Evolutionary conservation across 1,140 invertebrate genomes (phyloP).

Genomic region (Meteorus sp.): DNA sequence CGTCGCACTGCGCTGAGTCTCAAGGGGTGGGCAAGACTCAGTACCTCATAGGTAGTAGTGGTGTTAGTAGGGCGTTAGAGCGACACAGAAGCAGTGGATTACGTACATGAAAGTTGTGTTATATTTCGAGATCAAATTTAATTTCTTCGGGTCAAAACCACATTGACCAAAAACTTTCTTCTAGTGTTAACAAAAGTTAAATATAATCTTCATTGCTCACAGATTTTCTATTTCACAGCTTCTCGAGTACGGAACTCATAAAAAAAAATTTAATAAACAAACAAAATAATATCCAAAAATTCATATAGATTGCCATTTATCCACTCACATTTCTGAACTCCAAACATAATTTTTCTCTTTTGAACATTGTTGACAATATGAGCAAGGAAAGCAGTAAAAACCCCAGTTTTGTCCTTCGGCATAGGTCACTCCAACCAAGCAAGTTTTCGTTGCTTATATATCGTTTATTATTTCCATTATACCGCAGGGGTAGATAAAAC

Average conservation of each 20-base stretch:
- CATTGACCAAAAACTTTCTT: slow-evolving; percentile 31
- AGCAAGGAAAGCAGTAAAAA: too few relatives aligned
- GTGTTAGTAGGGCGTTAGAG: neutral
- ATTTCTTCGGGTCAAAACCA: slow-evolving; percentile 34
- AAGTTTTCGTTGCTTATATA: slow-evolving; percentile 4
- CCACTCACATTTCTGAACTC: neutral
- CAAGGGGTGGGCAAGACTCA: neutral
- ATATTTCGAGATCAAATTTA: slow-evolving; percentile 40
- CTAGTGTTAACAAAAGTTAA: too few relatives aligned
- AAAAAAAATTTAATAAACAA: too few relatives aligned
- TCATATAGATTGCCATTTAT: too few relatives aligned
- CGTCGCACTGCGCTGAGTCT: slow-evolving; percentile 28
- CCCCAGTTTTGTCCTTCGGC: neutral
- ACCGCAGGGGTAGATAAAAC: neutral
- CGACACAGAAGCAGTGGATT: slow-evolving; percentile 28
- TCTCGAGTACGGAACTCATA: too few relatives aligned
- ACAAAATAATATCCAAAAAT: too few relatives aligned
- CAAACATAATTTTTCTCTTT: too few relatives aligned
- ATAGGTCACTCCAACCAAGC: neutral
- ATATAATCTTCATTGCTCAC: too few relatives aligned
- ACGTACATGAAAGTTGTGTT: slow-evolving; percentile 30
- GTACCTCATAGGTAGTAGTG: neutral
- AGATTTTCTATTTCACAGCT: too few relatives aligned
- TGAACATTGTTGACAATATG: too few relatives aligned
- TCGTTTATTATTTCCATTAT: slow-evolving; percentile 4